Conservation (phyloP, 2,888 invertebrate genomes). For the Tetropium fuscum region DNA sequence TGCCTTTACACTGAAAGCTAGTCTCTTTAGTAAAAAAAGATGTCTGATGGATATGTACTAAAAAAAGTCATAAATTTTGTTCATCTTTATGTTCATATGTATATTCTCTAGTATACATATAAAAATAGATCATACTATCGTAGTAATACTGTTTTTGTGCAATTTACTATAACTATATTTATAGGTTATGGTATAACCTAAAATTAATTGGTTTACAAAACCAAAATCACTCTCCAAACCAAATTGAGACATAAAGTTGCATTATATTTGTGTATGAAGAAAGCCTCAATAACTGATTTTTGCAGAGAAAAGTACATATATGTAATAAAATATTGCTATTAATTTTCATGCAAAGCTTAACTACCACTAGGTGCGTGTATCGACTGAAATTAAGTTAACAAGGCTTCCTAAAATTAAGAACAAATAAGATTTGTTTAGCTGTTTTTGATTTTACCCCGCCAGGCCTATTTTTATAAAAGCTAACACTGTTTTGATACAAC, state of each 20-base stretch:
- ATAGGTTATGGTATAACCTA: not conserved
- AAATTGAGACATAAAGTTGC: not conserved
- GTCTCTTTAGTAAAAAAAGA: not conserved
- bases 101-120: constrained; percentile 4
- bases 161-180: constrained; percentile 10
- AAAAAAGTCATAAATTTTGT: not conserved
- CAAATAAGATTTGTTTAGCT: not conserved
- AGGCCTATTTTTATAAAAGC: constrained; percentile 4
- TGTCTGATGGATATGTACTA: not conserved
- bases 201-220: constrained; percentile 1
- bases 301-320: not conserved
- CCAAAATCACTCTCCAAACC: not conserved
- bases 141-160: constrained; percentile 33
- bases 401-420: not conserved
- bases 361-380: too few relatives aligned
- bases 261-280: not conserved
- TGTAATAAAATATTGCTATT: too few relatives aligned
- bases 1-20: not conserved
- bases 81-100: not conserved
- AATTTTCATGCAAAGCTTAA: too few relatives aligned
- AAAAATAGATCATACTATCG: constrained; percentile 8
- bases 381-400: not conserved
- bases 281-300: not conserved
- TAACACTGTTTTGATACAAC: constrained; percentile 2
- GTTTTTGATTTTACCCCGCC: not conserved